Percentiles rank a stretch among this genome's conserved stretches.
These are phyloP conservation scores for Thalassoma bifasciatum DNA, from an alignment of 2,113 vertebrate species.

Conservation along the genomic window DNA sequence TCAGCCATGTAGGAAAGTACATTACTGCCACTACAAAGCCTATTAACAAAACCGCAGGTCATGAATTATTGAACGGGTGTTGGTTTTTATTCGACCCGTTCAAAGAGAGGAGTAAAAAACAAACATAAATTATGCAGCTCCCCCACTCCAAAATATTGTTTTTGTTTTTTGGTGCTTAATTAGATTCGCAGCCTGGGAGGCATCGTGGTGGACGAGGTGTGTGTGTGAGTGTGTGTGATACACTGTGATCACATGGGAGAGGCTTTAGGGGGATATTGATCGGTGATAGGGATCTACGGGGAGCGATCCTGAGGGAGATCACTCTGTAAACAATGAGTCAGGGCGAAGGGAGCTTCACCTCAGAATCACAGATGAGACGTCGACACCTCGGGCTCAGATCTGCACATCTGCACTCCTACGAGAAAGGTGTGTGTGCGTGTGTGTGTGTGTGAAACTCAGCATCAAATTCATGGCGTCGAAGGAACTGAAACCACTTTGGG, in stretches of 20 bases:
- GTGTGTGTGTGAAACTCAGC: slow-evolving; percentile 9
- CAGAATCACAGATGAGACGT: slow-evolving; percentile 57
- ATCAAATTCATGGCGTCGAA: neutral
- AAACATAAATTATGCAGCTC: slow-evolving; percentile 78
- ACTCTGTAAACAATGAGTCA: slow-evolving; percentile 67
- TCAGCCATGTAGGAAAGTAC: slow-evolving; percentile 81
- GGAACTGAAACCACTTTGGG: neutral
- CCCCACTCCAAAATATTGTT: slow-evolving; percentile 70
- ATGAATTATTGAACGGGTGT: slow-evolving; percentile 81
- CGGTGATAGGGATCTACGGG: slow-evolving; percentile 45
- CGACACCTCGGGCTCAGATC: slow-evolving; percentile 47
- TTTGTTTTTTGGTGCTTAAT: slow-evolving; percentile 72
- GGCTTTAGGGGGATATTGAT: slow-evolving; percentile 68
- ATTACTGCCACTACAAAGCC: slow-evolving; percentile 83
- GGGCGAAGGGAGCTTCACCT: slow-evolving; percentile 42
- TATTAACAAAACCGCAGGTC: slow-evolving; percentile 83
- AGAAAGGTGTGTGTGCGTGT: slow-evolving; percentile 3
- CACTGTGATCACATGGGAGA: slow-evolving; percentile 36
- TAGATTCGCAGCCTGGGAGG: slow-evolving; percentile 70
- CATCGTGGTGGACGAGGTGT: slow-evolving; percentile 30
- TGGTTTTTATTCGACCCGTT: slow-evolving; percentile 78
- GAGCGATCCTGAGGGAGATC: slow-evolving; percentile 53
- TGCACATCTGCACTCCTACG: slow-evolving; percentile 20
- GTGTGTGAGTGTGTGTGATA: neutral
- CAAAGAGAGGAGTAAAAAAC: slow-evolving; percentile 61